Base-by-base conservation (phyloP, 2,888 invertebrate species). In the Mactromeris polynyma region DNA sequence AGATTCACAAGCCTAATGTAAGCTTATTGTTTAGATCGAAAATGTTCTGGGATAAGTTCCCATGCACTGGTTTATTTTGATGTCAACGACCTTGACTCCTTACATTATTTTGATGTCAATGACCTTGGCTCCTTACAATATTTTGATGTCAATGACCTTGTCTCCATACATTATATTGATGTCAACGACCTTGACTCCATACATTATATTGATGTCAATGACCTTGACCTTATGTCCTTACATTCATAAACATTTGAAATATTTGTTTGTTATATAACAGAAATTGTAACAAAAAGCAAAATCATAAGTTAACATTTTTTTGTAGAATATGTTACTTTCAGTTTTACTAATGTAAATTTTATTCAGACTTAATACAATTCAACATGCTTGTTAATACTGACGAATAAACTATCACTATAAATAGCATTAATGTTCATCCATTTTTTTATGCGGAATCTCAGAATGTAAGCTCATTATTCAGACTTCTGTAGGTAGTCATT, bases 371-470 rank as follows among this genome's bases (percentile, higher is more conserved):
- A n/a, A 58, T 58, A 21, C 19, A 54, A 54, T 3, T 54, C 21
- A 54, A 58, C 6, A 58, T 6, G 21, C 21, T n/a, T 58, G 19
- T 58, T 6, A n/a, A 21, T 7, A 58, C 21, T n/a, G 58, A 58
- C n/a, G 21, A n/a, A n/a, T 58, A 7, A n/a, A n/a, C 6, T 21
- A 4, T n/a, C 21, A 6, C n/a, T n/a, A n/a, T n/a, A n/a, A n/a
- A n/a, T n/a, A n/a, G 9, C 26, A 40, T 36, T 21, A 58, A 54
- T 54, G 54, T 36, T 81, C 81, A 36, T 81, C 54, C 54, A 36
- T 54, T 36, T 0, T 81, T 81, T 54, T 81, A 81, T 54, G 38
- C 81, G 54, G 81, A 81, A 81, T 81, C 81, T 82, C 82, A 69
- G 33, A 42, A 19, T 64, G 26, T n/a, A n/a, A 54, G n/a, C 54